Evolutionary conservation across 2,888 invertebrate species (phyloP).

Genomic region (Thymelicus acteon): DNA sequence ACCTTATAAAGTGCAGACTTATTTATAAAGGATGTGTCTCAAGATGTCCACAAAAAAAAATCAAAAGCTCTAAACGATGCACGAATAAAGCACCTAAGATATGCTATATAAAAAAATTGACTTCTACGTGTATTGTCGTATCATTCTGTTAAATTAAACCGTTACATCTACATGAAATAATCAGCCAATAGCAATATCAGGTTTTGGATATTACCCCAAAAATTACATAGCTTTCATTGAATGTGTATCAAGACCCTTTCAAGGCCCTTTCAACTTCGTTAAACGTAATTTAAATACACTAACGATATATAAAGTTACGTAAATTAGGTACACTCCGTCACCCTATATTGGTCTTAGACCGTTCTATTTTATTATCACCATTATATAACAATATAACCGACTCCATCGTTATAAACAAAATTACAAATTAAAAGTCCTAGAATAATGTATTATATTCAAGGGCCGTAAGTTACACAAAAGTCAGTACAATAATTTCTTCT

Average conservation of each 20-base stretch:
- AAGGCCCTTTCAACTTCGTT: not conserved
- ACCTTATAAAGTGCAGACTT: slow-evolving; percentile 10
- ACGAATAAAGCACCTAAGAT: slow-evolving; percentile 9
- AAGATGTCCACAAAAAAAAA: slow-evolving; percentile 12
- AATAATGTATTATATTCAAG: not conserved
- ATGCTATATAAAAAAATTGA: slow-evolving; percentile 28
- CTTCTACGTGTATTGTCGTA: slow-evolving; percentile 31
- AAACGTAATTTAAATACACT: slow-evolving; percentile 4
- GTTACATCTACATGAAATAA: slow-evolving; percentile 4
- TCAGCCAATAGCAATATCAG: not conserved
- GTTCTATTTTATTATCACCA: slow-evolving; percentile 30
- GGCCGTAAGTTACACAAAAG: not conserved
- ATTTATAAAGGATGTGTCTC: slow-evolving; percentile 8
- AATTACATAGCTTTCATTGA: not conserved
- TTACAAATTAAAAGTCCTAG: slow-evolving; percentile 4
- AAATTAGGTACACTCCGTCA: slow-evolving; percentile 11
- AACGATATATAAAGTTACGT: not conserved
- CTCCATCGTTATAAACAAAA: slow-evolving; percentile 14
- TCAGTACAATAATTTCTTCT: slow-evolving; percentile 1
- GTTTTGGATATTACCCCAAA: not conserved
- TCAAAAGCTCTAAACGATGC: not conserved
- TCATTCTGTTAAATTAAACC: slow-evolving; percentile 20
- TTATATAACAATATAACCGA: slow-evolving; percentile 20
- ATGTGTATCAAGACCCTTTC: not conserved
- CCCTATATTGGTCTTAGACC: slow-evolving; percentile 32